Percentiles rank a stretch among this genome's conserved stretches.
phyloP scores from a whole-genome alignment of 1,140 invertebrate species.

The Hydropsyche tenuis region DNA sequence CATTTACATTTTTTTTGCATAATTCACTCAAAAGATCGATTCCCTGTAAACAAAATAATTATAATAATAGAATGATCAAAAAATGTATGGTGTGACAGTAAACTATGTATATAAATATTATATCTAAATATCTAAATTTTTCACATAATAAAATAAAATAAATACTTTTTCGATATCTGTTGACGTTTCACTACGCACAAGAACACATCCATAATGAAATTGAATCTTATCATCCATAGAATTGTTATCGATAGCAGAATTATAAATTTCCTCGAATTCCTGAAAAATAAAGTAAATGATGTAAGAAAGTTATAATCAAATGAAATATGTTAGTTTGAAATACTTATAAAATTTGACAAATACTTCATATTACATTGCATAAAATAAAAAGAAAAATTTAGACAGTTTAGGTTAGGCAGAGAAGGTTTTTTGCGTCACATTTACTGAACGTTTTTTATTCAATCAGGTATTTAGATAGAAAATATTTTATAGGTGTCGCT shows the following conservation, averaged over 20 bases:
- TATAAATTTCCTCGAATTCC: conserved; percentile 88
- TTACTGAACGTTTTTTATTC: too few relatives aligned
- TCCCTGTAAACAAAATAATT: conserved; percentile 63
- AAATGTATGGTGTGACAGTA: not conserved
- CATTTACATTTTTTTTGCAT: conserved; percentile 75
- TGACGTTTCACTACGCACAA: conserved; percentile 86
- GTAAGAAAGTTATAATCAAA: too few relatives aligned
- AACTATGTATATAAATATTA: not conserved
- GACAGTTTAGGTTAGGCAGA: too few relatives aligned
- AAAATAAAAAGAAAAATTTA: too few relatives aligned
- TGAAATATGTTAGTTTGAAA: too few relatives aligned
- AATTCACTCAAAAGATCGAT: conserved; percentile 87
- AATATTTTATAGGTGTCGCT: too few relatives aligned
- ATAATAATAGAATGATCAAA: not conserved
- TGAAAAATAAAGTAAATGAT: conserved; percentile 56
- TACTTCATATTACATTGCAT: too few relatives aligned
- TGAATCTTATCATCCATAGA: conserved; percentile 79
- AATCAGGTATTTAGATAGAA: too few relatives aligned
- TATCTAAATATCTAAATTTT: too few relatives aligned
- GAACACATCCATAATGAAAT: conserved; percentile 94
- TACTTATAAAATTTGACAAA: too few relatives aligned
- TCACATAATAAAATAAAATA: too few relatives aligned
- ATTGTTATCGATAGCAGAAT: conserved; percentile 76
- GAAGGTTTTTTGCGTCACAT: too few relatives aligned
- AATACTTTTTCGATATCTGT: conserved; percentile 83